Percentiles rank a stretch among this genome's conserved stretches.
phyloP scores from a whole-genome alignment of 1,140 invertebrate species.

The Pentalonia nigronervosa region DNA sequence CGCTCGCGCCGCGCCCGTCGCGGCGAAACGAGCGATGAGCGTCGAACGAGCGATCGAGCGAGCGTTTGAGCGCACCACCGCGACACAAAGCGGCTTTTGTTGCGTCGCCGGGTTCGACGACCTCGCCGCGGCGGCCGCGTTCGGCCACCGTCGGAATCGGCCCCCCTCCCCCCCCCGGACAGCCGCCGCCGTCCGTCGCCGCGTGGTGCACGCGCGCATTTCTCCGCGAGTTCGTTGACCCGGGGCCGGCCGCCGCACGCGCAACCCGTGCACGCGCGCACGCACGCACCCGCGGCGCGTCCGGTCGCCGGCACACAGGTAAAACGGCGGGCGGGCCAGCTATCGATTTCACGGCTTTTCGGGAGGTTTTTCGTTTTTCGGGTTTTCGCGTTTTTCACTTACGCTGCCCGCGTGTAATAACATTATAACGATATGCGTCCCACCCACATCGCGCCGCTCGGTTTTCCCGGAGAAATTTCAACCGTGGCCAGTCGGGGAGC shows the following conservation, averaged over 20 bases:
- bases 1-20: not conserved
- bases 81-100: conserved; percentile 46
- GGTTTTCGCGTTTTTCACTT: not conserved
- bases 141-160: conserved; percentile 23
- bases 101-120: conserved; percentile 39
- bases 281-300: not conserved
- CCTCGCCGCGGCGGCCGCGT: not conserved
- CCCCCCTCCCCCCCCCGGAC: no score
- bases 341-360: conserved; percentile 35
- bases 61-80: not conserved
- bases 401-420: not conserved
- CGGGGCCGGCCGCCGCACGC: not conserved
- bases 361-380: not conserved
- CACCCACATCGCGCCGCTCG: not conserved
- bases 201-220: conserved; percentile 35
- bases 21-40: not conserved
- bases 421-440: not conserved
- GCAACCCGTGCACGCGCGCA: not conserved
- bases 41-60: not conserved
- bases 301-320: not conserved
- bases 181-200: not conserved
- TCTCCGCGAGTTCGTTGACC: conserved; percentile 42
- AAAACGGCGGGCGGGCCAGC: not conserved
- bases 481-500: no score
- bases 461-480: not conserved